Evolutionary conservation across 2,113 vertebrate genomes (phyloP).

Genomic region (Reinhardtius hippoglossoides): DNA sequence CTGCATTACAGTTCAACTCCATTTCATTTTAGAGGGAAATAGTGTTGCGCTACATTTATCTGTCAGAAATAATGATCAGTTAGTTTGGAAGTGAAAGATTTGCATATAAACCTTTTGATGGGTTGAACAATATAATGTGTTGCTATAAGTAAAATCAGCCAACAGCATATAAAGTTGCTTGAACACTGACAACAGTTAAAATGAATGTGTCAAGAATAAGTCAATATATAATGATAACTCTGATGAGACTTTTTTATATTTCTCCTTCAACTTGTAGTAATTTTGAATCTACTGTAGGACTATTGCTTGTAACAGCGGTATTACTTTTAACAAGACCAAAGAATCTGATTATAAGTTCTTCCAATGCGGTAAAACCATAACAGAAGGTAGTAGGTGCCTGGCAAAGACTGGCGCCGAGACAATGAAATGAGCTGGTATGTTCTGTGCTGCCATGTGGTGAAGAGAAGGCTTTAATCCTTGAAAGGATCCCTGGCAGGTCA

Average conservation of each 20-base stretch:
- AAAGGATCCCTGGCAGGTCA: conserved; percentile 64
- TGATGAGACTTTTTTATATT: too few relatives aligned
- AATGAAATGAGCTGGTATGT: conserved; percentile 53
- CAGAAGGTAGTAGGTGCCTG: conserved; percentile 53
- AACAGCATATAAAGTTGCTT: too few relatives aligned
- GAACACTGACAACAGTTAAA: not conserved
- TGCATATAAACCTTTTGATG: too few relatives aligned
- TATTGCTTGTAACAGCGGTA: not conserved
- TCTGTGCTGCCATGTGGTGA: conserved; percentile 65
- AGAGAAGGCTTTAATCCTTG: conserved; percentile 71
- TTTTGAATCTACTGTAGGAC: too few relatives aligned
- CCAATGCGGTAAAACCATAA: conserved; percentile 5
- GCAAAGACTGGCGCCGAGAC: conserved; percentile 60
- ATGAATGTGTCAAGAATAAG: too few relatives aligned
- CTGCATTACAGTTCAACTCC: too few relatives aligned
- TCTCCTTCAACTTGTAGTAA: too few relatives aligned
- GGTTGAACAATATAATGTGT: too few relatives aligned
- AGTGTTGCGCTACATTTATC: not conserved
- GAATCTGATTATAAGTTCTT: not conserved
- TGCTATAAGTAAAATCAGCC: too few relatives aligned
- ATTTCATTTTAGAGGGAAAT: too few relatives aligned
- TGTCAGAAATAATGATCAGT: not conserved
- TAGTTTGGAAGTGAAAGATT: not conserved
- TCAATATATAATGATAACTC: too few relatives aligned
- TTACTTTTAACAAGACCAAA: not conserved